These are phyloP conservation scores for Chlorodrepanis virens DNA, from an alignment of 2,113 vertebrate species.

Conservation along the genomic window DNA sequence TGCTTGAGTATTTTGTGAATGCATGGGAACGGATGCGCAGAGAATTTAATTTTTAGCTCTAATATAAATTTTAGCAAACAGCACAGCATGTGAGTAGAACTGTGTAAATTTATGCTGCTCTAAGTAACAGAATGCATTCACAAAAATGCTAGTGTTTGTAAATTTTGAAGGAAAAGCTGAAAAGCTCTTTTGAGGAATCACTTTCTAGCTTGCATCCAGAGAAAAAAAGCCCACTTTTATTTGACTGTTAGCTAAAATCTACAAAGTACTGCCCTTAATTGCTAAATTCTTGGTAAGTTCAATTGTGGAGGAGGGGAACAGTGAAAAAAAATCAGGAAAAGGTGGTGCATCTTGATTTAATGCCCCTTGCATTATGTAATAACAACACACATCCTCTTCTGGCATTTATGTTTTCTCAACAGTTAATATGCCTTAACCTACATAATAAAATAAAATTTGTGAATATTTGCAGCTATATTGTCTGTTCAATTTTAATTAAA, in stretches of 20 bases:
- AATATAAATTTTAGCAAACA: not conserved
- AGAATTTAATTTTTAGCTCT: not conserved
- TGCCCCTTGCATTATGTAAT: not conserved
- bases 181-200: not conserved
- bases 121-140: not conserved
- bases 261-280: not conserved
- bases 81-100: not conserved
- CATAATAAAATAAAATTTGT: not conserved
- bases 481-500: not conserved
- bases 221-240: not conserved
- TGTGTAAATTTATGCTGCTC: not conserved
- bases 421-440: not conserved
- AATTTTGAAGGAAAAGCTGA: not conserved
- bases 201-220: not conserved
- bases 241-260: not conserved
- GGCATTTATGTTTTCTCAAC: not conserved
- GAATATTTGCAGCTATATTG: not conserved
- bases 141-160: not conserved
- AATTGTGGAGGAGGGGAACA: not conserved
- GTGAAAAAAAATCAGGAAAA: not conserved
- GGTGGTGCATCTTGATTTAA: not conserved
- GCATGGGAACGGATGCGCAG: rapidly evolving
- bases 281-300: not conserved
- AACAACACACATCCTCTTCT: not conserved
- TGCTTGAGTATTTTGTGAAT: not conserved